Base-by-base conservation (phyloP, 1,140 invertebrate species). In the Meteorus sp. region DNA sequence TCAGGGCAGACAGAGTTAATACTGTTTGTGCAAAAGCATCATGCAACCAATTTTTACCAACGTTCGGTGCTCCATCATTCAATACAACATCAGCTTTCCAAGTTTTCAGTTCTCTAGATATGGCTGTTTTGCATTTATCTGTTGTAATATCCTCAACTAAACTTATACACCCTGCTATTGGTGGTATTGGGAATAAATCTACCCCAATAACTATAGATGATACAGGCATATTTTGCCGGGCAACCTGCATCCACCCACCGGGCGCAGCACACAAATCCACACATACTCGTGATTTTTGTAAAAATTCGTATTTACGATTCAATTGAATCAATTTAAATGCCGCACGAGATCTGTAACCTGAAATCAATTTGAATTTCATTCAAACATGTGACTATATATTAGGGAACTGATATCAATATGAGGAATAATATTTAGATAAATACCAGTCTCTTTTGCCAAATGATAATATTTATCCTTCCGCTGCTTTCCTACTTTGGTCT, bases 171-270 rank as follows among this genome's bases (percentile, higher is more conserved):
- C 95, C 95, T 0, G 90, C 87, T 54, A 99, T 89, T 2, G 92
- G 85, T 72, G 93, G 95, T 48, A 99, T 99, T 0, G 97, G 94
- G 64, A 90, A 97, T 65, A 99, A 85, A 86, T 99, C 98, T 20
- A 99, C 89, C 61, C 95, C 94, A 52, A 99, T 84, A 3, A 99
- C 92, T 37, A 99, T 82, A 72, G 94, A 97, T 0, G 96, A 98
- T 0, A 98, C 86, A 0, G 97, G 97, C 93, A 99, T 99, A 76
- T 97, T 95, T 75, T 99, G 89, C 70, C 92, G 89, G 37, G 96
- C 97, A n/a, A 99, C 97, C 83, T 99, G 98, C 87, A 99, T 94
- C 98, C 98, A 99, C 69, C 98, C 97, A 76, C 98, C 98, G 5
- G 98, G 98, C 5, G 98, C 98, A 15, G 98, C 98, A 82, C 98